Evolutionary conservation across 35 echinoderm and acorn worm species (phyloP), one percentile per base, ranked within the genome.

Genomic region (Holothuria glaberrima): DNA sequence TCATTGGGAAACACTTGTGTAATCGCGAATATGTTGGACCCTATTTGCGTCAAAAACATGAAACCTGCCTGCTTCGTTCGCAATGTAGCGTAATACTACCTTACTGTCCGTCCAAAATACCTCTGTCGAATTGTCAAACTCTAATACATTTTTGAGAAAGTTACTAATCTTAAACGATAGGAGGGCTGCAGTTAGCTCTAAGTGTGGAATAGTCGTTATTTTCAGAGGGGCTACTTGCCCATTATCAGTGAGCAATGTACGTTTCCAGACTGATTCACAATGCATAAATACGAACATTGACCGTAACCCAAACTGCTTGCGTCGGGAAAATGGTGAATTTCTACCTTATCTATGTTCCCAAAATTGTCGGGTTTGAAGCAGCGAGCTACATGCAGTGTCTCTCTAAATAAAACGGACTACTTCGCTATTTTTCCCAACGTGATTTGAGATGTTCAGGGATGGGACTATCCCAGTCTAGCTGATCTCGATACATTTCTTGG

Each of bases 271-370:
- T 85, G 50, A 59, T 91, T 71, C 17, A 86, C 59, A 18, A 95
- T 26, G 7, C 90, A 59, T 12, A 94, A 44, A 52, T 92, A 92
- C 13, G 90, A 89, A 68, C 94, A 92, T 48, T 90, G 90, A 16
- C 90, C 94, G 33, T 95, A 92, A 14, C 90, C 86, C 27, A 59
- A 29, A n/a, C 27, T 63, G 61, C 85, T 84, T 6, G 94, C 94
- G 76, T 95, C 90, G n/a, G 86, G 90, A 77, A 95, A 95, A 63
- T 95, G 94, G 60, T 95, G 94, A 36, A 95, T 31, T 73, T 95
- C 83, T 16, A 78, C 58, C 16, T 67, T 52, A 38, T 83, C 63
- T 20, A 91, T 30, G 5, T 80, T 33, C 0, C 88, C 89, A 66
- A 78, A 90, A 58, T 75, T 52, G 19, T 76, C 26, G 30, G 94